A percentile compares a stretch with the other conserved stretches of the same genome.
Evolutionary conservation across 2,888 invertebrate species (phyloP).

Genomic region (Fragum sueziense): DNA sequence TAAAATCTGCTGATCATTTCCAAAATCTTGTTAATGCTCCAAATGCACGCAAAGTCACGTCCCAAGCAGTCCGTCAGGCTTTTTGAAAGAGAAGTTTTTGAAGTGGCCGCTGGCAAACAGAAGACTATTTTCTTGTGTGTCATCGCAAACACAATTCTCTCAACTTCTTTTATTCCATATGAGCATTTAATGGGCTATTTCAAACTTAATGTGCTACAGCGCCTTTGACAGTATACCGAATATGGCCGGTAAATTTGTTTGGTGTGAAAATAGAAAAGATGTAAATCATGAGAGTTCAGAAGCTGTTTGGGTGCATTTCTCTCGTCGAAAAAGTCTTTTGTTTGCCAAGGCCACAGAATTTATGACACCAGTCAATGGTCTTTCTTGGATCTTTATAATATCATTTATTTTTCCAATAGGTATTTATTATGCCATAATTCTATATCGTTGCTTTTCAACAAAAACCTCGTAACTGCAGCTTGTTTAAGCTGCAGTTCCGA

Average conservation of each 20-base stretch:
- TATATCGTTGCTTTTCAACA: no score
- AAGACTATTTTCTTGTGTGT: constrained; percentile 17
- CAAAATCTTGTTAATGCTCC: constrained; percentile 27
- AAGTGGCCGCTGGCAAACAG: constrained; percentile 10
- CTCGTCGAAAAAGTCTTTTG: not conserved
- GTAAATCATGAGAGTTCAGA: not conserved
- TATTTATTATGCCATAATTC: no score
- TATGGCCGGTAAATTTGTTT: not conserved
- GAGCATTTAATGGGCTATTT: constrained; percentile 16
- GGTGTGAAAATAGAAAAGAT: not conserved
- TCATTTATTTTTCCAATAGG: no score
- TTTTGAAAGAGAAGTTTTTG: constrained; percentile 8
- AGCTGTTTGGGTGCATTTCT: not conserved
- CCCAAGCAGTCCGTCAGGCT: not conserved
- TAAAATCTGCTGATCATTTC: constrained; percentile 21
- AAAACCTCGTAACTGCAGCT: no score
- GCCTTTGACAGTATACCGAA: not conserved
- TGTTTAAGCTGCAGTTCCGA: no score
- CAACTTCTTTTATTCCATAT: constrained; percentile 2
- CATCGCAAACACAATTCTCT: constrained; percentile 10
- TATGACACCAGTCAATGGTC: no score
- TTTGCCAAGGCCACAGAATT: not conserved
- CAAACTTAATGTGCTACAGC: constrained; percentile 7
- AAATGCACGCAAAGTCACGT: constrained; percentile 22
- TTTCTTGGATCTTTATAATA: no score